Evolutionary conservation across 2,113 vertebrate species (phyloP).

Genomic region (Heliornis fulica): DNA sequence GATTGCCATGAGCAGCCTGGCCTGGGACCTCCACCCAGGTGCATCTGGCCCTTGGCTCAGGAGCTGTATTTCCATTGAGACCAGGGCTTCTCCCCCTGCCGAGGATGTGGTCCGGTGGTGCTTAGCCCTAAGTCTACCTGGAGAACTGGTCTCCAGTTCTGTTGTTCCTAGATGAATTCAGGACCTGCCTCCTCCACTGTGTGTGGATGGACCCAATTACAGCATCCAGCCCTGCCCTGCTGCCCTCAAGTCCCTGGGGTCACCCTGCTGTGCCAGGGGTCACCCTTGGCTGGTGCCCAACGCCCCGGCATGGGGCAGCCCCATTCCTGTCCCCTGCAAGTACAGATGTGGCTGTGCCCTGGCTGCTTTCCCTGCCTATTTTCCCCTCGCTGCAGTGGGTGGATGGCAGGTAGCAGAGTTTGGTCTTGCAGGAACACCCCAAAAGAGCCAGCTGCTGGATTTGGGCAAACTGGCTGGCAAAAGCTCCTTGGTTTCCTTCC

Average conservation of each 20-base stretch:
- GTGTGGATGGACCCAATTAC: too few species aligned
- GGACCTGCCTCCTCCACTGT: background rate
- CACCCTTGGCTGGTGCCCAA: background rate
- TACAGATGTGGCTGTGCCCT: background rate
- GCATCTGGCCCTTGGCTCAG: background rate
- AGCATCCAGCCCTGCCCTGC: background rate
- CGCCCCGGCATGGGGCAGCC: background rate
- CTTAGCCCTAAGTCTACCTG: rapidly evolving
- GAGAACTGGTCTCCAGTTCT: background rate
- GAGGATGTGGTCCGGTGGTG: rapidly evolving
- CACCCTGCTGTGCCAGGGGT: background rate
- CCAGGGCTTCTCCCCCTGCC: rapidly evolving
- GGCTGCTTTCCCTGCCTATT: background rate
- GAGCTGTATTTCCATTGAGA: background rate
- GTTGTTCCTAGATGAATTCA: background rate
- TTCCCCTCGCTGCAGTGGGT: background rate
- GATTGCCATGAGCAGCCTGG: background rate
- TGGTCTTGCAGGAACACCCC: background rate
- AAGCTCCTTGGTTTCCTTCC: background rate
- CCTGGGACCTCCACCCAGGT: rapidly evolving
- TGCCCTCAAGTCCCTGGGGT: background rate
- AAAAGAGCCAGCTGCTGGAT: background rate
- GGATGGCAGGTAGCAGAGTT: background rate
- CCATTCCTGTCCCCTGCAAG: background rate
- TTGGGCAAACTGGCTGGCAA: background rate